Evolutionary conservation across 2,797 vertebrate genomes (phyloP), one percentile per base, ranked within the genome.

Genomic region (Bradypodion pumilum): DNA sequence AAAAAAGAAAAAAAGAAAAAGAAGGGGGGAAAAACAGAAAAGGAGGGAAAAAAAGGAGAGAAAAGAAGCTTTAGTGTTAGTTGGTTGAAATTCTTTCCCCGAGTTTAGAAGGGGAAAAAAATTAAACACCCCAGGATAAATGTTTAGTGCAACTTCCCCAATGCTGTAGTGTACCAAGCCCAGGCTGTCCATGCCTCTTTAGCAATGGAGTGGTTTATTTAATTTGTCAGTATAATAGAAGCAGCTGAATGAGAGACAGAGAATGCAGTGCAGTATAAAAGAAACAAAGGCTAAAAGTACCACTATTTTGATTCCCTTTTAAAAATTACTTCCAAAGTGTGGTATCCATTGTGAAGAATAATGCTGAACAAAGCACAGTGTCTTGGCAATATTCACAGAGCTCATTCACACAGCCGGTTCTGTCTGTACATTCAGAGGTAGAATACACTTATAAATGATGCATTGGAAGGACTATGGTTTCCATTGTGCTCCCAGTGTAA

Each of bases 261-360:
- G 96, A 97, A 97, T 97, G 96, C 95, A 97, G 95, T 94, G 96
- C 95, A 94, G 96, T 96, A 96, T 96, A 96, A 97, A 96, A 96
- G 96, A 98, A 97, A 98, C 97, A 98, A 98, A 98, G 96, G 97
- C 96, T 96, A 97, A 97, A 97, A 98, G 97, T 98, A 97, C 96
- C 97, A 97, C 97, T 99, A 98, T 98, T 99, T 98, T 98, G 98
- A 98, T 98, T 98, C 97, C 96, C 97, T 98, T 98, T 97, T 96
- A 95, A 97, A 98, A 97, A 98, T 98, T 96, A 98, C 98, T 98
- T 99, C 97, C 97, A 99, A 98, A 98, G 97, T 98, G 97, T 97
- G 97, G 97, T 97, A 95, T 97, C 98, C 96, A 98, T 98, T 99
- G 98, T 99, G 96, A 96, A 94, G 97, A 97, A 98, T 97, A 97